A percentile compares a stretch with the other conserved stretches of the same genome.
phyloP scores from a whole-genome alignment of 2,888 invertebrate genomes.

The Thera britannica region DNA sequence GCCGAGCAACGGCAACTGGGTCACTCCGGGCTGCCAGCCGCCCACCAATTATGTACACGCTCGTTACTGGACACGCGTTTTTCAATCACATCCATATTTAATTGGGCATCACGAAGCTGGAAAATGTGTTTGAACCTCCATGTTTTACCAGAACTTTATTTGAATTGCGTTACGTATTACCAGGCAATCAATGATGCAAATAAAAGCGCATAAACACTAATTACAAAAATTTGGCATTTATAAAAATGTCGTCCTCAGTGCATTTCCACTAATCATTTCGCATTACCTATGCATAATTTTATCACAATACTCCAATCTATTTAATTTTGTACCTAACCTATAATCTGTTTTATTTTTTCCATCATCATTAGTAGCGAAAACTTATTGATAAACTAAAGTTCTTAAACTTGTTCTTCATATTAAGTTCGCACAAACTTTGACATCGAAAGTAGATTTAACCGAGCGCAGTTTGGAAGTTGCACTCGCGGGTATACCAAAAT shows the following conservation, averaged over 20 bases:
- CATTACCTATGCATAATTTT: too few species aligned
- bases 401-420: conserved; percentile 18
- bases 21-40: conserved; percentile 77
- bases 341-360: neutral
- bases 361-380: neutral
- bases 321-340: neutral
- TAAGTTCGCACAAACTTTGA: conserved; percentile 25
- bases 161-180: conserved; percentile 57
- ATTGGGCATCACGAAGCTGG: conserved; percentile 83
- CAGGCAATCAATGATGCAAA: conserved; percentile 32
- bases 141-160: conserved; percentile 74
- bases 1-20: conserved; percentile 83
- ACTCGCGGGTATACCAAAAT: conserved; percentile 50
- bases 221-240: neutral
- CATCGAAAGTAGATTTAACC: conserved; percentile 21
- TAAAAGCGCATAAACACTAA: conserved; percentile 1
- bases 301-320: too few species aligned
- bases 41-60: conserved; percentile 85
- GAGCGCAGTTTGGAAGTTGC: conserved; percentile 27
- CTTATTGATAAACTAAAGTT: conserved; percentile 2
- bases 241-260: neutral
- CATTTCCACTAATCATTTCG: neutral
- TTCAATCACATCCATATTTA: conserved; percentile 86
- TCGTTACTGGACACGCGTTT: conserved; percentile 85
- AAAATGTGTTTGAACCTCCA: conserved; percentile 79